phyloP scores from a whole-genome alignment of 2,797 vertebrate species.

The Triplophysa yarkandensis region DNA sequence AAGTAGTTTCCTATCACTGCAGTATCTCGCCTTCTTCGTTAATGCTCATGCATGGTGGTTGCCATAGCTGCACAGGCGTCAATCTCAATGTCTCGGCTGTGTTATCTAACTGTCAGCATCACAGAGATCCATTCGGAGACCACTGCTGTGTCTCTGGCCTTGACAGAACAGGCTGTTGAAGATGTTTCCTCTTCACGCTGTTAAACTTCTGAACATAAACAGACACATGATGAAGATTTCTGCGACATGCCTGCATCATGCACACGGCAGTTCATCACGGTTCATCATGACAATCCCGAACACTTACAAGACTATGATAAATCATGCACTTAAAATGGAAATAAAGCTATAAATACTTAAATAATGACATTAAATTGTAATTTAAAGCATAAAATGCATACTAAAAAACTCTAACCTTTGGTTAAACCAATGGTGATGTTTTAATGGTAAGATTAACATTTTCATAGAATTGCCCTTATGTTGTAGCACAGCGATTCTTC shows the following conservation, averaged over 20 bases:
- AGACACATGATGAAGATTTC: background rate
- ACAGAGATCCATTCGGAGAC: slow-evolving; percentile 18
- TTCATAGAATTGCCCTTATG: too few relatives aligned
- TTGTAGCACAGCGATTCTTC: too few relatives aligned
- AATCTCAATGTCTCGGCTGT: slow-evolving; percentile 25
- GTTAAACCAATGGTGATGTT: too few relatives aligned
- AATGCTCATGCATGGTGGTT: slow-evolving; percentile 29
- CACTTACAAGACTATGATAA: too few relatives aligned
- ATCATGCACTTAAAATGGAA: too few relatives aligned
- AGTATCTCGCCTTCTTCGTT: slow-evolving; percentile 24
- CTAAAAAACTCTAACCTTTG: too few relatives aligned
- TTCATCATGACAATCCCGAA: too few relatives aligned
- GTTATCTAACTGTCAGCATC: slow-evolving; percentile 18
- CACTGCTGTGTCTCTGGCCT: slow-evolving; percentile 26
- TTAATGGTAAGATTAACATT: too few relatives aligned
- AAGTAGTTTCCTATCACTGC: background rate
- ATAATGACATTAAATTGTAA: too few relatives aligned
- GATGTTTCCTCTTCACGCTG: background rate
- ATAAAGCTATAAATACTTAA: too few relatives aligned
- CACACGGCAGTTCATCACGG: background rate
- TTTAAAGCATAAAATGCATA: too few relatives aligned
- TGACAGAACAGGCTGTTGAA: background rate
- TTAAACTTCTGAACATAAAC: background rate
- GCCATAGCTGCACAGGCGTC: slow-evolving; percentile 34
- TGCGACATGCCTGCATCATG: background rate